Evolutionary conservation across 2,797 vertebrate species (phyloP).

Genomic region (Pyrocephalus nanus): DNA sequence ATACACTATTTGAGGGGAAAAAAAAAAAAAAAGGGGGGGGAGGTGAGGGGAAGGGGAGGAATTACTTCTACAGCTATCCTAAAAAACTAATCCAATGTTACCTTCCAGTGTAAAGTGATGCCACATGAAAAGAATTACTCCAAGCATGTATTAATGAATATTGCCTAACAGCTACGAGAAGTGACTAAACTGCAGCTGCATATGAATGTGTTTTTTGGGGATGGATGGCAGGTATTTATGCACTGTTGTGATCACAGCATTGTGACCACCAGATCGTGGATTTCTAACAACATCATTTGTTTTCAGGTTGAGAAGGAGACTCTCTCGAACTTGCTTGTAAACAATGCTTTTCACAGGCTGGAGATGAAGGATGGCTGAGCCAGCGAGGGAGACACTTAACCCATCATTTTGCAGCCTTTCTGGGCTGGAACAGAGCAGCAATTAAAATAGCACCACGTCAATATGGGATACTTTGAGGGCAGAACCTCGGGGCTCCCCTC

Average conservation of each 20-base stretch:
- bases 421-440: neutral
- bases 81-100: neutral
- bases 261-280: neutral
- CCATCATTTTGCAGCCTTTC: neutral
- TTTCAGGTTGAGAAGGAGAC: neutral
- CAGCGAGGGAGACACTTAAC: neutral
- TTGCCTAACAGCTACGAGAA: neutral
- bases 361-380: neutral
- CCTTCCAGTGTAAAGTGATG: neutral
- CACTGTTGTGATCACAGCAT: neutral
- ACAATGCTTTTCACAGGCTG: neutral
- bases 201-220: neutral
- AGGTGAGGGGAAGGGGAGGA: fast-evolving
- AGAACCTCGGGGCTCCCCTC: neutral
- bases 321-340: neutral
- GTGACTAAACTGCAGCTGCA: neutral
- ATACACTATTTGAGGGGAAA: neutral
- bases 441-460: slow-evolving; percentile 6
- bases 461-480: neutral
- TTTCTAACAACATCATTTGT: neutral
- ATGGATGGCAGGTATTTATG: neutral
- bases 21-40: fast-evolving
- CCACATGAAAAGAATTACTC: neutral
- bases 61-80: neutral
- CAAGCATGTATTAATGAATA: neutral